Evolutionary conservation across 2,888 invertebrate species (phyloP), one percentile per base, ranked within the genome.

Genomic region (Dasypogon diadema): DNA sequence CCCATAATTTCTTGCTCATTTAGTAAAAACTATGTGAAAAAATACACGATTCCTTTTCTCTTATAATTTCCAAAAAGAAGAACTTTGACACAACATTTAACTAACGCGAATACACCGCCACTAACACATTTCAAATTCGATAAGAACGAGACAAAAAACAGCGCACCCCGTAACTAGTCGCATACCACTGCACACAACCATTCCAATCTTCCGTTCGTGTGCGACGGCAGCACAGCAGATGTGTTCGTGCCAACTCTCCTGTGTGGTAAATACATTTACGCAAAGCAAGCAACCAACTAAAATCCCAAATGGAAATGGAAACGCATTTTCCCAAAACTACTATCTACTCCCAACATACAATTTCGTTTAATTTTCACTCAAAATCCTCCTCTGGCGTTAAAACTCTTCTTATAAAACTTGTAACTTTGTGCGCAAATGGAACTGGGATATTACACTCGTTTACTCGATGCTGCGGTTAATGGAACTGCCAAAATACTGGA

Each of bases 1-100:
- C 86, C 86, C 86, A 86, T 86, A 51, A 56, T 63, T 74, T 48
- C 14, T 65, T 65, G n/a, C 24, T 46, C 65, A 65, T 65, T 24
- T 46, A 65, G 37, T 65, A 18, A 54, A 48, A 54, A 18, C 22
- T 54, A 30, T n/a, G 18, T 16, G 37, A 37, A 34, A 51, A 30
- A 54, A 51, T 30, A 46, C 24, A 51, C 24, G 30, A 54, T 21
- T 54, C 18, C 54, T 54, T 18, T 51, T 54, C 22, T 68, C 30
- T 34, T 54, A 54, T 54, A 70, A 70, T 70, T 70, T 54, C 70
- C 54, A 70, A 68, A 70, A 70, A 70, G 70, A 70, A 70, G 70
- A 70, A 70, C 51, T 70, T 70, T 70, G 70, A 70, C 70, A 70
- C 70, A 70, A 70, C 18, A 51, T 30, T 51, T 26, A 68, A 68